Conservation (phyloP, 2,113 vertebrate species). For the Menura novaehollandiae region DNA sequence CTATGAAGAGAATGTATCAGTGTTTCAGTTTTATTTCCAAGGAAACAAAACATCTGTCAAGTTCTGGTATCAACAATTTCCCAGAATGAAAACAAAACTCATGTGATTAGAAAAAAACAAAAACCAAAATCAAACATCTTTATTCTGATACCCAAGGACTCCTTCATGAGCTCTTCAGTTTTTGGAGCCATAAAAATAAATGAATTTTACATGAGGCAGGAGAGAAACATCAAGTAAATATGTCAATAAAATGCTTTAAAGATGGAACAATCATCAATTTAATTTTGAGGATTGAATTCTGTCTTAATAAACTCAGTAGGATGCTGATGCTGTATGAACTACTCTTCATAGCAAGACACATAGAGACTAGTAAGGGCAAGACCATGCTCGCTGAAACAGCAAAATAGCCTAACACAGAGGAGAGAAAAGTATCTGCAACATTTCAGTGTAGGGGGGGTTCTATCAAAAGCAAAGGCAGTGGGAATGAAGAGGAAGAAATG, state of each 20-base stretch:
- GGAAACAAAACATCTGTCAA: neutral
- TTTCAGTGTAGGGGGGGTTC: neutral
- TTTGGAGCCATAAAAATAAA: neutral
- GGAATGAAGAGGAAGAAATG: neutral
- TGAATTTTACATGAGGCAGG: neutral
- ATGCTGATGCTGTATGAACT: neutral
- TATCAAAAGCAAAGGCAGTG: neutral
- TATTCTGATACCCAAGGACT: neutral
- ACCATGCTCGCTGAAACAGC: neutral
- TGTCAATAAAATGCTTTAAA: neutral
- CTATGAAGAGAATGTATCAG: neutral
- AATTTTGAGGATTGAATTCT: neutral
- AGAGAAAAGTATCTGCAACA: neutral
- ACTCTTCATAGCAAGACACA: rapidly evolving
- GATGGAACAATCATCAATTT: neutral
- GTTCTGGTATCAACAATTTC: neutral
- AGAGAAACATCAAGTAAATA: neutral
- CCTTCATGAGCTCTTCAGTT: neutral
- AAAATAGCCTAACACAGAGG: neutral
- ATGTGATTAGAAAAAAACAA: neutral
- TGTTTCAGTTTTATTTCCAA: neutral
- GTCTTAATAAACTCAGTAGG: neutral
- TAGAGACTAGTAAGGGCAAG: neutral
- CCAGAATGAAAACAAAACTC: neutral
- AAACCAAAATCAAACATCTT: neutral